These are phyloP conservation scores for Halictus ligatus DNA, from an alignment of 2,888 invertebrate species.

Conservation along the genomic window DNA sequence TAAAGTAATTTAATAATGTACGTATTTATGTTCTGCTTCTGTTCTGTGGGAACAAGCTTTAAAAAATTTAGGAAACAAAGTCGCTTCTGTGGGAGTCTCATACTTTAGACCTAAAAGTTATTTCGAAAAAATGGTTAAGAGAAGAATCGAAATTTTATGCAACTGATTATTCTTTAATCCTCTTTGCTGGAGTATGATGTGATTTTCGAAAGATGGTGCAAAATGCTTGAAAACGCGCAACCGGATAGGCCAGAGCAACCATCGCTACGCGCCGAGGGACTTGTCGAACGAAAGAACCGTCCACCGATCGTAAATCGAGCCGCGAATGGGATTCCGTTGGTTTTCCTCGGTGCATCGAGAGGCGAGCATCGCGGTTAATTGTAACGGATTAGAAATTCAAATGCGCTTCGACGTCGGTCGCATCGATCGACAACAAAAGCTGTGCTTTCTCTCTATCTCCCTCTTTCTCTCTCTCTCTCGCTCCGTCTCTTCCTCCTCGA, in stretches of 20 bases:
- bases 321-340: constrained; percentile 52
- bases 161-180: too few relatives aligned
- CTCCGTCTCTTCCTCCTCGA: background rate
- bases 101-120: too few relatives aligned
- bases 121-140: too few relatives aligned
- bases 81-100: too few relatives aligned
- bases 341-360: constrained; percentile 19
- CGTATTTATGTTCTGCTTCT: too few relatives aligned
- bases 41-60: too few relatives aligned
- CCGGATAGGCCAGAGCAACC: background rate
- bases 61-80: too few relatives aligned
- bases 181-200: background rate
- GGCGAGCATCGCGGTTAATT: constrained; percentile 40
- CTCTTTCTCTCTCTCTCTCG: too few relatives aligned
- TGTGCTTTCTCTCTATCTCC: too few relatives aligned
- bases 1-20: too few relatives aligned
- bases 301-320: constrained; percentile 49
- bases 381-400: constrained; percentile 57
- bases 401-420: constrained; percentile 24
- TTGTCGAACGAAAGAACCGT: constrained; percentile 22
- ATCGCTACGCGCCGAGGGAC: constrained; percentile 28
- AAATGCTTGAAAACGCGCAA: background rate
- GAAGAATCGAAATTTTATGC: too few relatives aligned
- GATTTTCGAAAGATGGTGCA: background rate
- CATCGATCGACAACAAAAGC: constrained; percentile 12